Conservation (phyloP, 37 sponge, comb jelly and placozoan species). For the Eunapius fragilis region DNA sequence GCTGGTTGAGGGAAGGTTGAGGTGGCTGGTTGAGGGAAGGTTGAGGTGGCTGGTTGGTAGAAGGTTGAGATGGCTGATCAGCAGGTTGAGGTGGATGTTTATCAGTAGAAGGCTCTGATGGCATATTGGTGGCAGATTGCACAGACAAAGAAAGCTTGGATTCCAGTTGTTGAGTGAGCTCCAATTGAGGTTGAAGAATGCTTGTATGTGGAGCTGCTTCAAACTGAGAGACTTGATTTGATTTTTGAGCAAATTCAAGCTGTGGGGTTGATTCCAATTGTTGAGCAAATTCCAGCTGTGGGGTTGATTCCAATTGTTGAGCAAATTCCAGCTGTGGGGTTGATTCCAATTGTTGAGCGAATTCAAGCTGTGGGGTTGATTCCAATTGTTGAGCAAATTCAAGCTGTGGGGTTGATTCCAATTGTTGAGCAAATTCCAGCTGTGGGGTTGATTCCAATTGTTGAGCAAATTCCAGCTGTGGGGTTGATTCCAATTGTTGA, state of each 20-base stretch:
- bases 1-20: no score
- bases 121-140: not conserved
- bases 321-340: not conserved
- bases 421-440: no score
- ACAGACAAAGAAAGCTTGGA: not conserved
- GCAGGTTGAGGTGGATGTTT: no score
- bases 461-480: not conserved
- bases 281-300: no score
- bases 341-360: not conserved
- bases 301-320: no score
- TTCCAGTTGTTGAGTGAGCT: not conserved
- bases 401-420: no score
- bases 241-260: no score
- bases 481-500: not conserved
- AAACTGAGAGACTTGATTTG: no score
- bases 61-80: no score
- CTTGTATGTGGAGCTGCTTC: no score
- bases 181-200: not conserved
- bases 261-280: no score
- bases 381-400: not conserved
- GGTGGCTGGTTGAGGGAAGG: not conserved
- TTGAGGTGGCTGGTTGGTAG: not conserved
- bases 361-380: not conserved
- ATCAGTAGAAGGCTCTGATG: not conserved
- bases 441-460: no score